These are phyloP conservation scores for Aleadryas rufinucha DNA, from an alignment of 2,113 vertebrate genomes.

Conservation along the genomic window DNA sequence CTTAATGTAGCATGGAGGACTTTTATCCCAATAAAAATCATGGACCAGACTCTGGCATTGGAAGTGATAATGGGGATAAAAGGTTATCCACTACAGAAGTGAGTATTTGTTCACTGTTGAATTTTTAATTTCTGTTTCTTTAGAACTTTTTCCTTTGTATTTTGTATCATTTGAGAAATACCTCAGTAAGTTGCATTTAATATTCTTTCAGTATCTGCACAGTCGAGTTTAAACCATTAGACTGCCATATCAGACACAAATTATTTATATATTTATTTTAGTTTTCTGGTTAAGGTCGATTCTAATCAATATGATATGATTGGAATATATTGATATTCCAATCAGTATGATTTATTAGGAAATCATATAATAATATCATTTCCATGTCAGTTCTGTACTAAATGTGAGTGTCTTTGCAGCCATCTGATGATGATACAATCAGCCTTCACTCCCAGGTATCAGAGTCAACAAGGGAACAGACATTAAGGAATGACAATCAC, in stretches of 20 bases:
- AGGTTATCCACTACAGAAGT: constrained; percentile 96
- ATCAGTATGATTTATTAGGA: neutral
- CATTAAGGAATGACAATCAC: constrained; percentile 80
- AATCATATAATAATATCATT: neutral
- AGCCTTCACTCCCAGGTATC: constrained; percentile 98
- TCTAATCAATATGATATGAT: neutral
- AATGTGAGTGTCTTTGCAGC: constrained; percentile 72
- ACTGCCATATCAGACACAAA: neutral
- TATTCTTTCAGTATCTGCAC: neutral
- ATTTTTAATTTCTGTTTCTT: neutral
- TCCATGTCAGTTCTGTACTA: neutral
- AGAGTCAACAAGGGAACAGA: constrained; percentile 86
- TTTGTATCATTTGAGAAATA: neutral
- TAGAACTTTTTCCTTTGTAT: neutral
- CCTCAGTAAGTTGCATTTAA: neutral
- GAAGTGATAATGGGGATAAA: constrained; percentile 98
- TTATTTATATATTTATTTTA: neutral
- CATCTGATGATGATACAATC: constrained; percentile 96
- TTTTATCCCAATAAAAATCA: constrained; percentile 98
- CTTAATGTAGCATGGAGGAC: constrained; percentile 88
- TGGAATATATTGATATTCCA: neutral
- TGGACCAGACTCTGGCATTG: constrained; percentile 96
- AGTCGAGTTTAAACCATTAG: neutral
- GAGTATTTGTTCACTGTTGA: constrained; percentile 39
- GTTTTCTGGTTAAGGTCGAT: neutral